Conservation (phyloP, 1,140 invertebrate genomes). For the Procambarus virginalis region DNA sequence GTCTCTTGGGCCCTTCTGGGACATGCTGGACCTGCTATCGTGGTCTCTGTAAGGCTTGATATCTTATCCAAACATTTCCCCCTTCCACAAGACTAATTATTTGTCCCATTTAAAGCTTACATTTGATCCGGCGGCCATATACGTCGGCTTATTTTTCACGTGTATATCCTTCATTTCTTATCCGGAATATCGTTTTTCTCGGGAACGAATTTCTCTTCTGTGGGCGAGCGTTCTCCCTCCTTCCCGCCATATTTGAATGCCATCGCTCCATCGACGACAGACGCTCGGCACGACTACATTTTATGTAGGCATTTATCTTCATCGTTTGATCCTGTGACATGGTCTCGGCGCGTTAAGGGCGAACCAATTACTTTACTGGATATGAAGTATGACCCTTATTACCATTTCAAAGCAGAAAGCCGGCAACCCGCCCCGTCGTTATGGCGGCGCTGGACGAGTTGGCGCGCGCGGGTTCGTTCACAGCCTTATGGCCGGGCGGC, state of each 20-base stretch:
- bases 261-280: conserved; percentile 33
- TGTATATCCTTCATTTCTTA: conserved; percentile 1
- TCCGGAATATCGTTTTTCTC: neutral
- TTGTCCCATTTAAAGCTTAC: neutral
- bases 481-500: conserved; percentile 5
- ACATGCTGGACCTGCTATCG: no score
- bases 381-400: conserved; percentile 58
- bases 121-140: neutral
- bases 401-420: conserved; percentile 60
- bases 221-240: conserved; percentile 1
- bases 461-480: conserved; percentile 2
- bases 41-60: no score
- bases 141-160: neutral
- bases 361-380: conserved; percentile 59
- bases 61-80: neutral
- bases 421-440: conserved; percentile 20
- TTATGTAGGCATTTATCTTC: conserved; percentile 50
- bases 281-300: conserved; percentile 42
- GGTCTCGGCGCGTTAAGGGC: conserved; percentile 56
- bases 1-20: no score
- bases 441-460: neutral
- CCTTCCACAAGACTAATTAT: neutral
- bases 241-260: conserved; percentile 42
- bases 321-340: conserved; percentile 62
- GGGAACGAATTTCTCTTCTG: neutral